Base-by-base conservation (phyloP, 64 coral and sea anemone species). In the Porites lutea region DNA sequence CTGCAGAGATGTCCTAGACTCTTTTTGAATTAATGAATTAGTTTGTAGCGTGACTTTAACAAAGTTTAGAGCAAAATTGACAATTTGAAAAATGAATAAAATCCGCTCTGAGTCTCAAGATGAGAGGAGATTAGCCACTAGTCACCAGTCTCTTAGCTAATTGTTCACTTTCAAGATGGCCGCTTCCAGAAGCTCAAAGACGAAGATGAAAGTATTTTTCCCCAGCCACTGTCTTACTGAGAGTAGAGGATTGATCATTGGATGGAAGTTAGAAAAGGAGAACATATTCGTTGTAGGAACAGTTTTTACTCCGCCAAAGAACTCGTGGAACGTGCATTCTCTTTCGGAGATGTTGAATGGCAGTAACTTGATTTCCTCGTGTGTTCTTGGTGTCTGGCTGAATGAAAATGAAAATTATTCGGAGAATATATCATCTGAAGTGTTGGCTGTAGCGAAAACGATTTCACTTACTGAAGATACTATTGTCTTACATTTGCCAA, bases 161-260 rank as follows among this genome's bases (percentile, higher is more conserved):
- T 57, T 12, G 54, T 57, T 57, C 54, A 57, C 7, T 57, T 57
- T 12, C 54, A 82, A 82, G 54, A 82, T 82, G 79, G 53, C 79
- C 11, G 54, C 54, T 21, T 15, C 20, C 55, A 22, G 21, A 2
- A 55, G 53, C 13, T 15, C 55, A 2, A 20, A 3, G 14, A 82
- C 47, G 3, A 65, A 61, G 54, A 87, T 92, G 91, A 86, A 76
- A 48, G 48, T 92, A 44, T 75, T 87, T 22, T 92, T 92, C 37
- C 91, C 91, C n/a, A 62, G 47, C n/a, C 82, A 87, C 48, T 92
- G 91, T 27, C 54, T 92, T 1, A 16, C 7, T 3, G 16, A 13
- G 19, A 48, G 61, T 4, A 92, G 82, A 79, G 91, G 91, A 52
- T 19, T 92, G 11, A 86, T 92, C 48, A 19, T 92, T 43, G 91